Evolutionary conservation across 2,888 invertebrate genomes (phyloP).

Genomic region (Dendrolimus houi): DNA sequence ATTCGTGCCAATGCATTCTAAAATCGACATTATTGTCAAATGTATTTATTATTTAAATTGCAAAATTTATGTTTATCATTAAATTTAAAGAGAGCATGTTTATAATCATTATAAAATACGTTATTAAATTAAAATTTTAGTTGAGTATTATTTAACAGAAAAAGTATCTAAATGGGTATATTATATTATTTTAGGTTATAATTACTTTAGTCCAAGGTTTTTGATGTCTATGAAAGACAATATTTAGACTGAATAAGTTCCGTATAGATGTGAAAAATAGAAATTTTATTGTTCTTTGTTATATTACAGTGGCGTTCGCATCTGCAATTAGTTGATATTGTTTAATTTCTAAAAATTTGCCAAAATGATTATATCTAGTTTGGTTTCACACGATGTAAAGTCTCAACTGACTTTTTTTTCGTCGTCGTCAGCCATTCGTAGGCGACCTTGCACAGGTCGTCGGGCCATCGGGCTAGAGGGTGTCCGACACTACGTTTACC

Average conservation of each 20-base stretch:
- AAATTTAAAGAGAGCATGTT: background rate
- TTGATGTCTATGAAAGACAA: constrained; percentile 65
- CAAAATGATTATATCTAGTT: no score
- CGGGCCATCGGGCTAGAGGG: no score
- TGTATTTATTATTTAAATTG: constrained; percentile 13
- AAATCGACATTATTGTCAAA: constrained; percentile 18
- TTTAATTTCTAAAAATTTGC: constrained; percentile 3
- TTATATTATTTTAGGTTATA: constrained; percentile 11
- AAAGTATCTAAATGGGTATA: constrained; percentile 39
- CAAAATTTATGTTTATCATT: background rate
- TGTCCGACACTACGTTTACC: no score
- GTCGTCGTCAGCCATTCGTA: no score
- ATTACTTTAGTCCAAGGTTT: constrained; percentile 48
- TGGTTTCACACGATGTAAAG: no score
- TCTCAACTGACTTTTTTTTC: no score
- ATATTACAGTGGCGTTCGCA: no score
- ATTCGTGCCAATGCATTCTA: constrained; percentile 45
- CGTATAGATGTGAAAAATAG: constrained; percentile 17
- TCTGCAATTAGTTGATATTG: no score
- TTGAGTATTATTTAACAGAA: constrained; percentile 52
- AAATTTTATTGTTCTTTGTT: no score
- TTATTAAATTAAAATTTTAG: constrained; percentile 40
- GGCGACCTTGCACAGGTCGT: no score
- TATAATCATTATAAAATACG: background rate
- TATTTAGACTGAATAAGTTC: constrained; percentile 71